Conservation (phyloP, 1,140 invertebrate species). For the Tachypleus tridentatus region DNA sequence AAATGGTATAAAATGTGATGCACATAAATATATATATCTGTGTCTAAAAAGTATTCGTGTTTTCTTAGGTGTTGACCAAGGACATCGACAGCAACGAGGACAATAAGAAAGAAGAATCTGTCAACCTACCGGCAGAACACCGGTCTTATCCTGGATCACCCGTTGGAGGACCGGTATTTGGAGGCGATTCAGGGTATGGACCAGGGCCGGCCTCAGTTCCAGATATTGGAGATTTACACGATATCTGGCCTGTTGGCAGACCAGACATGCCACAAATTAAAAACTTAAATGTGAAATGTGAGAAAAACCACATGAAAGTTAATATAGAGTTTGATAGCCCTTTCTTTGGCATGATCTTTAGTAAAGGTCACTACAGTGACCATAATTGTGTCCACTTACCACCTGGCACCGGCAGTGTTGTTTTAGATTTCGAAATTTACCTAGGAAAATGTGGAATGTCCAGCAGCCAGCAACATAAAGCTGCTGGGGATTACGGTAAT, state of each 20-base stretch:
- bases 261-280: conserved; percentile 25
- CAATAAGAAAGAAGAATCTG: conserved; percentile 24
- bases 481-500: conserved; percentile 47
- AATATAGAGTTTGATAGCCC: conserved; percentile 83
- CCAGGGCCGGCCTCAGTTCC: conserved; percentile 5
- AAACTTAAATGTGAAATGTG: conserved; percentile 75
- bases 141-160: too few species aligned
- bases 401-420: conserved; percentile 73
- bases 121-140: conserved; percentile 24
- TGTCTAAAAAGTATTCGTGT: neutral
- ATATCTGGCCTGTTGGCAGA: conserved; percentile 22
- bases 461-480: conserved; percentile 57
- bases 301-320: conserved; percentile 81
- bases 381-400: conserved; percentile 80
- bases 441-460: conserved; percentile 44
- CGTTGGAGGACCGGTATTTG: conserved; percentile 13
- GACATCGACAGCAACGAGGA: conserved; percentile 28
- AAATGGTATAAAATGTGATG: too few species aligned
- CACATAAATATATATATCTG: too few species aligned
- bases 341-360: conserved; percentile 93
- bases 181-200: neutral
- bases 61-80: conserved; percentile 18
- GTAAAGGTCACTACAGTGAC: conserved; percentile 75
- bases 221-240: conserved; percentile 8
- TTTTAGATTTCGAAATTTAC: conserved; percentile 84